Conservation (phyloP, 2,113 vertebrate genomes). For the Xiphophorus hellerii region DNA sequence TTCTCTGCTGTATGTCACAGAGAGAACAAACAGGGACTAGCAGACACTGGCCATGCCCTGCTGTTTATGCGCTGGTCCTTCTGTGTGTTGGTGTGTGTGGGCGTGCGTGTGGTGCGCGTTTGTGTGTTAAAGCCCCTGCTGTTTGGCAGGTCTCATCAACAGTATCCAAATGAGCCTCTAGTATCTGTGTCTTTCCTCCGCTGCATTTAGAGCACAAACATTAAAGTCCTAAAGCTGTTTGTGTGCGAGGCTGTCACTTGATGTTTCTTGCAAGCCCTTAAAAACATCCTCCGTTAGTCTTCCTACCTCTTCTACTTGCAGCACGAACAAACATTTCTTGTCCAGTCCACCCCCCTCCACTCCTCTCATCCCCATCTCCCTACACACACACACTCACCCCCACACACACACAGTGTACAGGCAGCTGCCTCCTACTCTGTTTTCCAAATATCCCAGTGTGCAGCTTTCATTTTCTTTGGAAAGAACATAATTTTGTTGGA, state of each 20-base stretch:
- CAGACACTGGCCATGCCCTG: conserved; percentile 52
- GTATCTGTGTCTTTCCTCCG: not conserved
- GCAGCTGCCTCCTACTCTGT: conserved; percentile 31
- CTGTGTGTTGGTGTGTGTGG: not conserved
- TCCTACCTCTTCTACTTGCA: conserved; percentile 38
- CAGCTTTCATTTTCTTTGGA: not conserved
- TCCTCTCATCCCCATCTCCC: too few relatives aligned
- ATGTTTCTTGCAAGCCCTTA: conserved; percentile 26
- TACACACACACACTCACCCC: not conserved
- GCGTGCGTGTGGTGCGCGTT: not conserved
- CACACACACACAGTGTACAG: not conserved
- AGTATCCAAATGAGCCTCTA: conserved; percentile 15
- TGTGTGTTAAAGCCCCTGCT: conserved; percentile 16
- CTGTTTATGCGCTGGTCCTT: conserved; percentile 40
- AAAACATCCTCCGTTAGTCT: conserved; percentile 39
- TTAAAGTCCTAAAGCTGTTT: not conserved
- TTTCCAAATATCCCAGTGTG: conserved; percentile 24
- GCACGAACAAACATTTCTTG: conserved; percentile 37
- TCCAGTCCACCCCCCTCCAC: conserved; percentile 10
- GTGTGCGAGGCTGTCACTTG: not conserved
- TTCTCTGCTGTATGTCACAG: conserved; percentile 52
- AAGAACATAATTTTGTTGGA: not conserved
- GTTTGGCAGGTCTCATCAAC: conserved; percentile 30
- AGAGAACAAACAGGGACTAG: conserved; percentile 50
- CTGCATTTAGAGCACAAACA: conserved; percentile 16